Conservation (phyloP, 1,140 invertebrate species). For the Spodoptera litura region DNA sequence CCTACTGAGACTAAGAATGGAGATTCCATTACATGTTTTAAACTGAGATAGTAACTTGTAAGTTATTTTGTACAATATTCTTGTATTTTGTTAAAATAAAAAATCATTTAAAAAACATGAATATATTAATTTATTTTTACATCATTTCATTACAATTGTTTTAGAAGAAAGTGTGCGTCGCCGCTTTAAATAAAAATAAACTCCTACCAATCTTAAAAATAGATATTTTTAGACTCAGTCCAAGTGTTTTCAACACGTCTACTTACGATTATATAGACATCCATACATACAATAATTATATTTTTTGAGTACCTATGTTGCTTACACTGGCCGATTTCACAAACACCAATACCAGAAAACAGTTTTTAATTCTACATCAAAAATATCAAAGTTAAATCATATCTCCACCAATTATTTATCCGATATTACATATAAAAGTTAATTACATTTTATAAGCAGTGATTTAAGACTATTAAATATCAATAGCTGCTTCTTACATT, state of each 20-base stretch:
- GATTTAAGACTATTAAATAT: no score
- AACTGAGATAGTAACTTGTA: conserved; percentile 63
- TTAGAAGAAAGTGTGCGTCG: conserved; percentile 4
- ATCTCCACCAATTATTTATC: no score
- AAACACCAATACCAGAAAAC: background rate
- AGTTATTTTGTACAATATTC: conserved; percentile 68
- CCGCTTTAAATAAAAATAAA: conserved; percentile 21
- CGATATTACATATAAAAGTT: no score
- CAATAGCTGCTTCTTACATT: no score
- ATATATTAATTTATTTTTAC: conserved; percentile 42
- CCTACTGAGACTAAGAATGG: conserved; percentile 23
- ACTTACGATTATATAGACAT: background rate
- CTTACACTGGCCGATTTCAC: background rate
- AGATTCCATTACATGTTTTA: conserved; percentile 31
- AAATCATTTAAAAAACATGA: conserved; percentile 39
- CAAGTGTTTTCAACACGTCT: conserved; percentile 28
- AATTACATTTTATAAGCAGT: no score
- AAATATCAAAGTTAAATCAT: no score
- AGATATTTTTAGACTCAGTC: background rate
- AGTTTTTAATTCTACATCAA: background rate
- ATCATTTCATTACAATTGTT: background rate
- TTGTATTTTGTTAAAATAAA: conserved; percentile 74
- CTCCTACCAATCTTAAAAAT: background rate
- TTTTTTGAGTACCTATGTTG: background rate
- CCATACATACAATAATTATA: background rate